Evolutionary conservation across 2,797 vertebrate genomes (phyloP).

Genomic region (Onychomys leucogaster): DNA sequence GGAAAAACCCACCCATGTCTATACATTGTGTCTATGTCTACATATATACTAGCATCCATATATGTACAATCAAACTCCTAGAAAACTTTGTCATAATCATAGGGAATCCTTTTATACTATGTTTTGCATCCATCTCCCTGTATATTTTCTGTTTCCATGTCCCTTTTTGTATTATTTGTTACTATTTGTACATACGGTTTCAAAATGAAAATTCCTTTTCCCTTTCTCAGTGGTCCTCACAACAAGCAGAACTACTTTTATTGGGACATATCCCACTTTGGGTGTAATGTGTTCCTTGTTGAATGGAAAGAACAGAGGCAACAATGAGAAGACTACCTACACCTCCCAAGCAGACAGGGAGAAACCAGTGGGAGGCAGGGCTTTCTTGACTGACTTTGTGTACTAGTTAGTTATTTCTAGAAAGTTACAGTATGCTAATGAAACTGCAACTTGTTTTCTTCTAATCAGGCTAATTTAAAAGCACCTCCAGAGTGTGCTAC

Average conservation of each 20-base stretch:
- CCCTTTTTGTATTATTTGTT: conserved; percentile 33
- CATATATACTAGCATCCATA: not conserved
- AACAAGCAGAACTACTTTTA: conserved; percentile 28
- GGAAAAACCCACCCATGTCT: not conserved
- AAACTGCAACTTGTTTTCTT: not conserved
- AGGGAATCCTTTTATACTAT: not conserved
- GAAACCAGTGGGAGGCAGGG: not conserved
- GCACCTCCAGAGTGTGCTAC: not conserved
- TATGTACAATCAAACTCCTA: not conserved
- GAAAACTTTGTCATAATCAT: conserved; percentile 2
- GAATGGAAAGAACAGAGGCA: not conserved
- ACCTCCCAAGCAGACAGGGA: not conserved
- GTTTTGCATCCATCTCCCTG: not conserved
- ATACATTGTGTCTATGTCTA: not conserved
- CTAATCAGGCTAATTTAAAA: conserved; percentile 21
- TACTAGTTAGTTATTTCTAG: not conserved
- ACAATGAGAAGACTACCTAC: not conserved
- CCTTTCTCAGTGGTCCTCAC: not conserved
- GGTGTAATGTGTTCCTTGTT: conserved; percentile 14
- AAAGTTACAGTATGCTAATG: not conserved
- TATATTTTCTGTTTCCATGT: conserved; percentile 16
- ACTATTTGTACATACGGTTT: too few species aligned
- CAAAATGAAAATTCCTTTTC: conserved; percentile 26
- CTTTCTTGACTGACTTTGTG: not conserved
- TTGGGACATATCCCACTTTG: not conserved